Conservation (phyloP, 1,140 invertebrate species). For the Ylistrum balloti region DNA sequence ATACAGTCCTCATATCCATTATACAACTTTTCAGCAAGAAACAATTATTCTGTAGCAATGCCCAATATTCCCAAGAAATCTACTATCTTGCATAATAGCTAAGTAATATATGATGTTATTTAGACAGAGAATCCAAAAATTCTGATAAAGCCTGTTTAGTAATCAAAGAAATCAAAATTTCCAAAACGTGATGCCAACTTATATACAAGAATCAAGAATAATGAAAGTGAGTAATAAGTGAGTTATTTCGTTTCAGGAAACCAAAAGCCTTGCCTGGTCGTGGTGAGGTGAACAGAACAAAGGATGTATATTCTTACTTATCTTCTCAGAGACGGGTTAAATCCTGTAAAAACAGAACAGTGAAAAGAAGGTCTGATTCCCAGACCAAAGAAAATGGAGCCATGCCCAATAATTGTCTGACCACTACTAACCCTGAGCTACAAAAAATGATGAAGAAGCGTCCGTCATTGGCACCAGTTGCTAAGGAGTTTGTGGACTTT, state of each 20-base stretch:
- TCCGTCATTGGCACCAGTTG: slow-evolving; percentile 10
- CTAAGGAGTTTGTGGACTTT: slow-evolving; percentile 43
- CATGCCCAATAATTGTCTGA: neutral
- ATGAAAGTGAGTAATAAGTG: no score
- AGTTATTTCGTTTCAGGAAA: neutral
- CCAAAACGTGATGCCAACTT: no score
- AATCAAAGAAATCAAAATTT: no score
- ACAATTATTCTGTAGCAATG: no score
- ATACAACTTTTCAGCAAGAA: no score
- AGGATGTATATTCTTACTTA: neutral
- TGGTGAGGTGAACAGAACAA: neutral
- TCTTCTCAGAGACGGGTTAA: neutral
- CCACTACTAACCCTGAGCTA: neutral
- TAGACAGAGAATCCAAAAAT: no score
- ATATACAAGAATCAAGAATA: no score
- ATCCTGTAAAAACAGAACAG: neutral
- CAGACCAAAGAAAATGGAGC: neutral
- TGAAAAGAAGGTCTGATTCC: slow-evolving; percentile 23
- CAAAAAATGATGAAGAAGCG: slow-evolving; percentile 45
- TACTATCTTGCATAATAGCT: no score
- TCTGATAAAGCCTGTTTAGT: no score
- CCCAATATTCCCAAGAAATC: no score
- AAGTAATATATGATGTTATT: no score
- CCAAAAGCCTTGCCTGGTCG: neutral
- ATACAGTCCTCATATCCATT: no score